Base-by-base conservation (phyloP, 2,113 vertebrate species). In the Tympanuchus pallidicinctus region DNA sequence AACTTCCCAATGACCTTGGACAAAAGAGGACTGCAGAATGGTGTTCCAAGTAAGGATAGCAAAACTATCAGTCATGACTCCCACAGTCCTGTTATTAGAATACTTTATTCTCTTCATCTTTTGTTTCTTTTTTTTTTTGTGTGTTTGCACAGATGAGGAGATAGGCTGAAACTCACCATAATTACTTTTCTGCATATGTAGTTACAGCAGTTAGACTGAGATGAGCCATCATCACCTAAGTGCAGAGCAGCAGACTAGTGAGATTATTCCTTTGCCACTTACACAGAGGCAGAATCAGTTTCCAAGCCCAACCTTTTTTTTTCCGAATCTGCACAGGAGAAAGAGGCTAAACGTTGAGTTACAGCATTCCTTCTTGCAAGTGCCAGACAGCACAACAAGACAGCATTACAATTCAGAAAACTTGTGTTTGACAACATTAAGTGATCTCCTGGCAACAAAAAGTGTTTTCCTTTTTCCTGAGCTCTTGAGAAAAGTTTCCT, bases 271-370 rank as follows among this genome's bases (percentile, higher is more conserved):
- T 61, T 61, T 45, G 8, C 48, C 7, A 3, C 30, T 54, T 42
- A 48, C 45, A 14, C 2, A 20, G 1, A 0, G 56, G 40, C 65
- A 66, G 76, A 10, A 70, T 45, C 1, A 0, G 36, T 48, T 87
- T 71, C 73, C 13, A 18, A n/a, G 45, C 27, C 17, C 60, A 60
- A 34, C 59, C n/a, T 48, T 74, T 25, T 11, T 45, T 11, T 45
- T 43, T 60, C 66, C 14, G 36, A 13, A 2, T 27, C 27, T 56
- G 34, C 28, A 25, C 13, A 21, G 34, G 38, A 38, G 30, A 48
- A 69, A 38, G 11, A 66, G 20, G 38, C 60, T 56, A 24, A 82
- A 82, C 64, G 38, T 50, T 20, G 48, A 40, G 24, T 30, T 11
- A 20, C 27, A 79, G 34, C 3, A 7, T 19, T 84, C 56, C n/a